A percentile compares a stretch with the other conserved stretches of the same genome.
phyloP scores from a whole-genome alignment of 2,113 vertebrate species.

The Cynopterus brachyotis region DNA sequence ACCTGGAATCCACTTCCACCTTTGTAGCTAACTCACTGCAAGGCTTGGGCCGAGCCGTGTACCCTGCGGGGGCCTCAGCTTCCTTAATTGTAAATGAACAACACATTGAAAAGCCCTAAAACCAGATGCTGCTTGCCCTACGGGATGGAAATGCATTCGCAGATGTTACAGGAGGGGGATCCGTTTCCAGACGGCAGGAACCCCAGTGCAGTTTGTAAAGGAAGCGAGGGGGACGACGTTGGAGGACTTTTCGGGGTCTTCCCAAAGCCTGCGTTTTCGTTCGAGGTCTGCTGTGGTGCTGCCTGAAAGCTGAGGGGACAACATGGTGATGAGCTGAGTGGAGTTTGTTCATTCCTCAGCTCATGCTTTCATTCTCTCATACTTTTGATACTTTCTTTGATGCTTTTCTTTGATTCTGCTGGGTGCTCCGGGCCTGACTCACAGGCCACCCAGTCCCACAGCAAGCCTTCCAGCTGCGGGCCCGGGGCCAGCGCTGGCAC shows the following conservation, averaged over 20 bases:
- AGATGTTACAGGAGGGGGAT: neutral
- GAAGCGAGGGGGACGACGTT: rapidly evolving
- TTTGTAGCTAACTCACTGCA: neutral
- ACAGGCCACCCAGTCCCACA: neutral
- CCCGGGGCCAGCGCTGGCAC: neutral
- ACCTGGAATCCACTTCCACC: neutral
- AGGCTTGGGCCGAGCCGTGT: no score
- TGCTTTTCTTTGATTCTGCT: no score
- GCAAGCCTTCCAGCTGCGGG: neutral
- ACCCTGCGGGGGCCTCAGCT: neutral
- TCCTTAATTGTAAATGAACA: neutral
- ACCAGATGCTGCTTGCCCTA: no score
- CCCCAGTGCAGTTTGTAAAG: neutral
- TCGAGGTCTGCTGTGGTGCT: neutral
- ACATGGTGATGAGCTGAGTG: rapidly evolving
- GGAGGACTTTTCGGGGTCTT: neutral
- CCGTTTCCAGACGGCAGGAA: neutral
- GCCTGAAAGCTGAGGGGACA: neutral
- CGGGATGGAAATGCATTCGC: neutral
- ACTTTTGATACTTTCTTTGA: neutral
- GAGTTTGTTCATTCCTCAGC: neutral
- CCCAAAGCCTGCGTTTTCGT: neutral
- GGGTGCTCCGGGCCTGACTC: neutral
- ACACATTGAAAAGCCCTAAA: neutral
- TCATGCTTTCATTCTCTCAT: no score